Evolutionary conservation across 2,888 invertebrate species (phyloP).

Genomic region (Maniola hyperantus): DNA sequence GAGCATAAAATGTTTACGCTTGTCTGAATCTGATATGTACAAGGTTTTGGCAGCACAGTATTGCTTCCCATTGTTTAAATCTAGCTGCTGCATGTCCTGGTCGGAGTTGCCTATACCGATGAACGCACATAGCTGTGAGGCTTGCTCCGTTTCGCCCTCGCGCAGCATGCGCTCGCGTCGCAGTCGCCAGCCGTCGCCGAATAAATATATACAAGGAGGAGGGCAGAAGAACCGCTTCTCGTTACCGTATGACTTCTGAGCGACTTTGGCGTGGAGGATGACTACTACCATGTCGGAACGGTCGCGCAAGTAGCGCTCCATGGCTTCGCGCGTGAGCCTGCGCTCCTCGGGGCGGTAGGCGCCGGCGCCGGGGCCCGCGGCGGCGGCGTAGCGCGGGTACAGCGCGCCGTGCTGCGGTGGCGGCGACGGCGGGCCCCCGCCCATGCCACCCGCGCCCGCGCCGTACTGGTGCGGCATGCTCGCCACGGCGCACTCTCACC

Average conservation of each 20-base stretch:
- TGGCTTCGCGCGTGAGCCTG: slow-evolving; percentile 93
- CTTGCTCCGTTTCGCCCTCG: slow-evolving; percentile 94
- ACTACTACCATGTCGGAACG: slow-evolving; percentile 98
- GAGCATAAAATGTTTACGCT: slow-evolving; percentile 99
- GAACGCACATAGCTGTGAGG: slow-evolving; percentile 98
- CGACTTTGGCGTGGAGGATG: slow-evolving; percentile 99
- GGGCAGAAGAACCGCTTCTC: slow-evolving; percentile 99
- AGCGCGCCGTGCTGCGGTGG: slow-evolving; percentile 82
- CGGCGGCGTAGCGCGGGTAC: slow-evolving; percentile 85
- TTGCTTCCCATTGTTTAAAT: slow-evolving; percentile 98
- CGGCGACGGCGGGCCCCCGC: slow-evolving; percentile 91
- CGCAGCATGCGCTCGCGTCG: slow-evolving; percentile 96
- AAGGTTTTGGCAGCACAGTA: slow-evolving; percentile 99
- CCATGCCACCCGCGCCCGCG: slow-evolving; percentile 84
- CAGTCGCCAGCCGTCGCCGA: slow-evolving; percentile 99
- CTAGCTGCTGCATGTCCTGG: slow-evolving; percentile 99
- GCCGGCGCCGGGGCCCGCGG: slow-evolving; percentile 81
- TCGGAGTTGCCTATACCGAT: slow-evolving; percentile 99
- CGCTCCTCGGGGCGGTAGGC: slow-evolving; percentile 90
- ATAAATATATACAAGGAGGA: slow-evolving; percentile 98
- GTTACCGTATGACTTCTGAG: slow-evolving; percentile 99
- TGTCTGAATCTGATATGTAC: slow-evolving; percentile 99
- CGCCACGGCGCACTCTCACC: slow-evolving; percentile 76
- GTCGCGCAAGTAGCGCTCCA: slow-evolving; percentile 97
- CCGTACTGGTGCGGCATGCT: slow-evolving; percentile 93